Base-by-base conservation (phyloP, 1,140 invertebrate species). In the Drepana arcuata region DNA sequence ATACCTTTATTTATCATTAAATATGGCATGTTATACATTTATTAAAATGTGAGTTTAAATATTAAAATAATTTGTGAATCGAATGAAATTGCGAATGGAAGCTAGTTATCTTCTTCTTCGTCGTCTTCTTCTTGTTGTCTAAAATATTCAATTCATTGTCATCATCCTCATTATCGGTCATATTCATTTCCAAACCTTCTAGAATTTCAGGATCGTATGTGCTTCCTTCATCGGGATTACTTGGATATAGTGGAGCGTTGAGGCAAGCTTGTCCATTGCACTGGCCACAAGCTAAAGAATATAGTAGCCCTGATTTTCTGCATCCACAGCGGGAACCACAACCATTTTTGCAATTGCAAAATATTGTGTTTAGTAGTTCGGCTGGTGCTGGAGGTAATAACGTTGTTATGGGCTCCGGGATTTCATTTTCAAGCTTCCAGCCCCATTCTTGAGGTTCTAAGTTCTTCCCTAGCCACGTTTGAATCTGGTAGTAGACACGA, bases 401-500 rank as follows among this genome's bases (percentile, higher is more conserved):
- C 16, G 48, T 66, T 38, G 15, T 42, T 13, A 62, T 61, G 34
- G 78, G 72, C 37, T 67, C 41, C 41, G 79, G 34, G 15, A 67
- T 47, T 42, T 50, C 40, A 42, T 67, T 54, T 48, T 40, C 41
- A 29, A 60, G 23, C 38, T 37, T 49, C 72, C 62, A 78, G 23
- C 57, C 63, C 66, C 67, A 82, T 46, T 55, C 49, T 49, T 68
- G 44, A 26, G 73, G 71, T 48, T 68, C 42, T 40, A 77, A 49
- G 30, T 77, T 34, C 14, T 72, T 46, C 31, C 64, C 66, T 57
- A 71, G 40, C 70, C 77, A 80, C 26, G 50, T 60, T 60, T 80
- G 69, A 54, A 83, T 43, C 43, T 82, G 63, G 34, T 71, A 75
- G 34, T 79, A 82, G 4, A 78, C 68, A 43, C 74, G 54, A 32